Conservation (phyloP, 2,888 invertebrate species). For the Caenorhabditis becei region DNA sequence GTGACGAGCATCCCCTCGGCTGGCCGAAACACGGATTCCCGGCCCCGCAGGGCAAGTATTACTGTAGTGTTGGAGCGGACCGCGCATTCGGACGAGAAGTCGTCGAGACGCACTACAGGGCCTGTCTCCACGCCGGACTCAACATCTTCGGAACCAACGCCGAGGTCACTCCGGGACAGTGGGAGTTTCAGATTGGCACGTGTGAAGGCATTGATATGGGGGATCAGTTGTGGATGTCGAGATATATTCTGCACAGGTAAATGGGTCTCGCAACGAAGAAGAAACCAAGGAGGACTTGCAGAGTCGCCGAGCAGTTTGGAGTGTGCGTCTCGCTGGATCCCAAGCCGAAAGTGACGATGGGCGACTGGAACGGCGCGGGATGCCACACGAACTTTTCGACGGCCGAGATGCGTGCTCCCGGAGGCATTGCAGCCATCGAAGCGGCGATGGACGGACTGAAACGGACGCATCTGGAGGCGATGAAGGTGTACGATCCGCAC, state of each 20-base stretch:
- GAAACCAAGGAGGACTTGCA: conserved; percentile 13
- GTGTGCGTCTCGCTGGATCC: conserved; percentile 83
- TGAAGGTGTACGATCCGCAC: conserved; percentile 85
- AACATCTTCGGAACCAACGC: conserved; percentile 93
- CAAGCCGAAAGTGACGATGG: conserved; percentile 82
- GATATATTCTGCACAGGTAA: conserved; percentile 82
- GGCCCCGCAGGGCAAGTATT: conserved; percentile 85
- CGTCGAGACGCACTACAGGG: conserved; percentile 95
- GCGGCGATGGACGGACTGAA: conserved; percentile 52
- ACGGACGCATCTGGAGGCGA: conserved; percentile 54
- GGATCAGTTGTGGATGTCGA: conserved; percentile 83
- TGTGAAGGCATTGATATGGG: conserved; percentile 84
- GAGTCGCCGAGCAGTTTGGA: conserved; percentile 83
- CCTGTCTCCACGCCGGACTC: conserved; percentile 94
- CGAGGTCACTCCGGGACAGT: conserved; percentile 74
- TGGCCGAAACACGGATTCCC: conserved; percentile 81
- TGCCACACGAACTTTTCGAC: conserved; percentile 97
- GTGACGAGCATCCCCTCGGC: conserved; percentile 79
- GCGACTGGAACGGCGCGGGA: conserved; percentile 95
- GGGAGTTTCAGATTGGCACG: conserved; percentile 83
- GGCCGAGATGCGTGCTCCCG: conserved; percentile 87
- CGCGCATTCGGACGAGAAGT: conserved; percentile 95
- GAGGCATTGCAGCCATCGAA: conserved; percentile 72
- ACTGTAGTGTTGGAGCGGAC: conserved; percentile 96
- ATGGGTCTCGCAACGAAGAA: neutral